Evolutionary conservation across 2,888 invertebrate species (phyloP), one percentile per base, ranked within the genome.

Genomic region (Drosophila putrida): DNA sequence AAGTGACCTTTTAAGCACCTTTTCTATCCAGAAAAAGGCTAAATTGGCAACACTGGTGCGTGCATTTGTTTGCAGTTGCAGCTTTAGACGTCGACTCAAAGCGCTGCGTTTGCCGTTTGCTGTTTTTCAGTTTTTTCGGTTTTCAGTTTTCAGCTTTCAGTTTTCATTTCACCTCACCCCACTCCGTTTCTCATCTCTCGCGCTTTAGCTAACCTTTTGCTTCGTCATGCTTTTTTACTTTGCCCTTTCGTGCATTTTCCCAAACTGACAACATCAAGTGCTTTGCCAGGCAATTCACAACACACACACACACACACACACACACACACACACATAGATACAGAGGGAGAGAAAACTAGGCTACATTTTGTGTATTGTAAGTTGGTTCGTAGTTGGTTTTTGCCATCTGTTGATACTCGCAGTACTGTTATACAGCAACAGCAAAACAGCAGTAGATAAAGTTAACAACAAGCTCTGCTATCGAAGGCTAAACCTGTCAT

Each of bases 181-280:
- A 39, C 25, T 47, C 15, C 3, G 13, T 4, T 36, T 41, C 43
- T 6, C 38, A 4, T 25, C 41, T 44, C 28, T 9, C 25, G n/a
- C 35, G 15, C 44, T 36, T 15, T 33, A n/a, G 41, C 25, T 44
- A 25, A 51, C 35, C 36, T 39, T 39, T 20, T 57, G 55, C 33
- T 11, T 28, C 44, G 44, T 46, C 57, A 57, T 57, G 44, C 4
- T 27, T 46, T 64, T 70, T 51, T 65, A 67, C 58, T 71, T 65
- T 65, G 71, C 64, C 68, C 70, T 68, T 73, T 67, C 68, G 54
- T 78, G 79, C 71, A 62, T 66, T 65, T 41, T 25, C 58, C 75
- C 77, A 65, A 65, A 58, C 80, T 77, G 80, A 82, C 80, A 82
- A 61, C 81, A 71, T 75, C 71, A 78, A 86, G 75, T 71, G 87